Percentiles rank a stretch among this genome's conserved stretches.
Conservation (phyloP, 2,888 invertebrate species). For the Mesoligia furuncula region DNA sequence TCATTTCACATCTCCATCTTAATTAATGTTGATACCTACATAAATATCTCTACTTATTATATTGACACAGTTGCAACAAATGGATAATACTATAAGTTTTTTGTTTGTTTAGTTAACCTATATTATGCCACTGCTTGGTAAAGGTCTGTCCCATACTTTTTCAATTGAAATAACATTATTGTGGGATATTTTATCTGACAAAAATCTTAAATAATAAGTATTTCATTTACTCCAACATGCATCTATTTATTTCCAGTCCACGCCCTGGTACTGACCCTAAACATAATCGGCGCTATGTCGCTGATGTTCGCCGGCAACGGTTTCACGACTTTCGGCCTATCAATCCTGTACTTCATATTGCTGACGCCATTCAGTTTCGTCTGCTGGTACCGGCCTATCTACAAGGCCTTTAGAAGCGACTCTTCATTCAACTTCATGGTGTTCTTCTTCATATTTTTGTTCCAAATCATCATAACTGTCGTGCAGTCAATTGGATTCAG, state of each 20-base stretch:
- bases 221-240: background rate
- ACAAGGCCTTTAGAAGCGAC: constrained; percentile 99
- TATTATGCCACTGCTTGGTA: too few relatives aligned
- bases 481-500: constrained; percentile 97
- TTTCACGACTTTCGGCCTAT: constrained; percentile 95
- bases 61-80: background rate
- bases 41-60: background rate
- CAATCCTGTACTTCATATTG: constrained; percentile 96
- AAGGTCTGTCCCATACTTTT: background rate
- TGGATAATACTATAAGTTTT: too few relatives aligned
- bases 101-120: too few relatives aligned
- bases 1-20: background rate
- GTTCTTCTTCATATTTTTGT: constrained; percentile 99
- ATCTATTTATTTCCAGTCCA: constrained; percentile 92
- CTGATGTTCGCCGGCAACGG: constrained; percentile 92
- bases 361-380: constrained; percentile 99
- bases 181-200: too few relatives aligned
- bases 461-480: constrained; percentile 97
- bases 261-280: constrained; percentile 95
- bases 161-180: background rate
- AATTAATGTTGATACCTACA: background rate
- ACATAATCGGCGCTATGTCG: constrained; percentile 96
- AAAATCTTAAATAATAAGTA: background rate
- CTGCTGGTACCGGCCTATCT: constrained; percentile 99
- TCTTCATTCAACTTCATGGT: constrained; percentile 99